A percentile compares a stretch with the other conserved stretches of the same genome.
Conservation (phyloP, 1,140 invertebrate genomes). For the Piezodorus guildinii region DNA sequence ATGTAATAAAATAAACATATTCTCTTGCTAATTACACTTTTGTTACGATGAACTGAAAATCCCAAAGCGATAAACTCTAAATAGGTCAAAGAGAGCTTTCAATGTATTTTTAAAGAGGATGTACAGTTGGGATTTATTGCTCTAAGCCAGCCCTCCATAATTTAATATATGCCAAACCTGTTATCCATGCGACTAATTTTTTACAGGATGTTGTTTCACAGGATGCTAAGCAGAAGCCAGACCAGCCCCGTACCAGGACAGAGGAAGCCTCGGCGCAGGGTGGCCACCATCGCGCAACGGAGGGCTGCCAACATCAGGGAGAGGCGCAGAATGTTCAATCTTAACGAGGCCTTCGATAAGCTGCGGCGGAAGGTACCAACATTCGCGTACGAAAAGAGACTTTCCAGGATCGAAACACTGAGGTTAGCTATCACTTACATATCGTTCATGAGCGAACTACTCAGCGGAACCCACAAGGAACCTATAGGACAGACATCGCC, state of each 20-base stretch:
- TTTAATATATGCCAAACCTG: too few relatives aligned
- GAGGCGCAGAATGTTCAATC: slow-evolving; percentile 87
- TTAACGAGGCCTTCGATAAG: slow-evolving; percentile 95
- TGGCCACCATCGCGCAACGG: slow-evolving; percentile 79
- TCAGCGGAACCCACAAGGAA: slow-evolving; percentile 38
- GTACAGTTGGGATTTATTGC: too few relatives aligned
- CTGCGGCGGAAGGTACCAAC: slow-evolving; percentile 89
- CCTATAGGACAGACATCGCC: slow-evolving; percentile 27
- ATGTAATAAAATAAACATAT: too few relatives aligned
- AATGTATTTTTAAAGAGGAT: too few relatives aligned
- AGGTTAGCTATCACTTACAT: slow-evolving; percentile 97
- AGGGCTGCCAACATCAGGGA: slow-evolving; percentile 91
- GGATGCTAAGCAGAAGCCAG: slow-evolving; percentile 20
- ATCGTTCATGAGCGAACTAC: slow-evolving; percentile 86
- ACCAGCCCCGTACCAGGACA: slow-evolving; percentile 15
- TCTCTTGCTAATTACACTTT: too few relatives aligned
- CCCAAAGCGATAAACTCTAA: too few relatives aligned
- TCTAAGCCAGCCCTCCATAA: too few relatives aligned
- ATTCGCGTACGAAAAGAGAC: slow-evolving; percentile 95
- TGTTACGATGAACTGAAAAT: too few relatives aligned
- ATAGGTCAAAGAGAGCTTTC: too few relatives aligned
- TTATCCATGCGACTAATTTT: too few relatives aligned
- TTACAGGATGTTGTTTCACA: neutral
- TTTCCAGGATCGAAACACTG: slow-evolving; percentile 95
- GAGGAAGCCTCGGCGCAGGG: slow-evolving; percentile 73